A percentile compares a stretch with the other conserved stretches of the same genome.
These are phyloP conservation scores for Melanophora roralis DNA, from an alignment of 2,888 invertebrate species.

Conservation along the genomic window DNA sequence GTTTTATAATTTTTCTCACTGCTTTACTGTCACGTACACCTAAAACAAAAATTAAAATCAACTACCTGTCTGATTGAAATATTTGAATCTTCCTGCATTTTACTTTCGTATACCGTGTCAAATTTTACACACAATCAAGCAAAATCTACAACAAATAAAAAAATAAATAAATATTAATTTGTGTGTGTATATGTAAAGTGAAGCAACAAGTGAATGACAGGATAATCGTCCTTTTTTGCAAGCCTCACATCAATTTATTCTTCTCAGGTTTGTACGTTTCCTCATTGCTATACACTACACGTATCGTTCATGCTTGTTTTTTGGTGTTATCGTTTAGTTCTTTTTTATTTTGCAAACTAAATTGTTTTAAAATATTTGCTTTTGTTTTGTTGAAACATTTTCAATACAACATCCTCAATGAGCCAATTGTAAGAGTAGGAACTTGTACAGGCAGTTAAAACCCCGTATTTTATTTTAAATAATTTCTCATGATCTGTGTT, in stretches of 20 bases:
- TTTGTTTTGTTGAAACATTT: slow-evolving; percentile 33
- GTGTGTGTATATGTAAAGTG: slow-evolving; percentile 24
- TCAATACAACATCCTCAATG: slow-evolving; percentile 36
- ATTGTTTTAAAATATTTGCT: slow-evolving; percentile 31
- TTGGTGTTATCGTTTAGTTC: slow-evolving; percentile 23
- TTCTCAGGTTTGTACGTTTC: neutral
- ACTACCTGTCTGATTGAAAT: slow-evolving; percentile 60
- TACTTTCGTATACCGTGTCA: slow-evolving; percentile 45
- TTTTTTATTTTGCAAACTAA: slow-evolving; percentile 29
- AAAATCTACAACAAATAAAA: neutral
- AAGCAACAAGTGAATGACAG: slow-evolving; percentile 67
- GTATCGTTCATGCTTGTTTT: slow-evolving; percentile 17
- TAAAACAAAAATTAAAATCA: slow-evolving; percentile 1
- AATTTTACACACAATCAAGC: slow-evolving; percentile 48
- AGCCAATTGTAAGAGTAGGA: neutral
- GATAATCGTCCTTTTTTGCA: slow-evolving; percentile 65
- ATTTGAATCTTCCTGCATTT: slow-evolving; percentile 23
- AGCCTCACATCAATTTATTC: slow-evolving; percentile 36
- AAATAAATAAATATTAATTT: no score
- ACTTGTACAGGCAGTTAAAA: neutral
- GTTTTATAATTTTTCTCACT: slow-evolving; percentile 31
- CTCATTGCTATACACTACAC: slow-evolving; percentile 40
- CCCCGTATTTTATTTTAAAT: slow-evolving; percentile 48
- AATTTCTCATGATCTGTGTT: slow-evolving; percentile 43
- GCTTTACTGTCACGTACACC: slow-evolving; percentile 26